phyloP scores from a whole-genome alignment of 2,797 vertebrate genomes.

The Malurus leucopterus region DNA sequence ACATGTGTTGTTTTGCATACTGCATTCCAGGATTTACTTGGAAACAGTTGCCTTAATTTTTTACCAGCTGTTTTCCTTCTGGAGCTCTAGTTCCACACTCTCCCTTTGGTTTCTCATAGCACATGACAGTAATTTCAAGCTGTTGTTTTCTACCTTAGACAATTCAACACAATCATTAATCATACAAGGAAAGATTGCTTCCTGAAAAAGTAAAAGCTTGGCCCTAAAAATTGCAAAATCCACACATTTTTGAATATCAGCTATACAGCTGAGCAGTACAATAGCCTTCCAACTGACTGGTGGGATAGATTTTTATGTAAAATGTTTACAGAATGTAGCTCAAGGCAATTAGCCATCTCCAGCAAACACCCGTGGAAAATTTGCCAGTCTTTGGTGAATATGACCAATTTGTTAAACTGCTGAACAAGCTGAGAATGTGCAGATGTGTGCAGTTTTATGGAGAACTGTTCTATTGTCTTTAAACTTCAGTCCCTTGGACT shows the following conservation, averaged over 20 bases:
- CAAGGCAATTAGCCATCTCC: background rate
- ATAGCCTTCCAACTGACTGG: background rate
- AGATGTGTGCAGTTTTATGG: background rate
- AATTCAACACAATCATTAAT: background rate
- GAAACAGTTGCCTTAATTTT: constrained; percentile 35
- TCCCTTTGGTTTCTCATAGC: constrained; percentile 10
- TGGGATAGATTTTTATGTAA: background rate
- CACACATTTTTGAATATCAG: background rate
- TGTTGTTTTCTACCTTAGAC: constrained; percentile 25
- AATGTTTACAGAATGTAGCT: background rate
- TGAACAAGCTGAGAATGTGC: background rate
- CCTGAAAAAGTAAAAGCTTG: background rate
- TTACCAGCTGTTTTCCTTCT: constrained; percentile 41
- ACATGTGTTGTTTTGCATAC: constrained; percentile 36
- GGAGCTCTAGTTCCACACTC: background rate
- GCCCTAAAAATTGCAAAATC: background rate
- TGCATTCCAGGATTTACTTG: constrained; percentile 53
- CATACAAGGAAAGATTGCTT: background rate
- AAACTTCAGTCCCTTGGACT: background rate
- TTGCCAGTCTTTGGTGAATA: background rate
- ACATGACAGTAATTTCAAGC: constrained; percentile 13
- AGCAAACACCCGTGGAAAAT: background rate
- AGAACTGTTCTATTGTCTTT: background rate
- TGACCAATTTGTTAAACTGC: background rate
- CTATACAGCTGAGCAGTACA: background rate